phyloP scores from a whole-genome alignment of 2,113 vertebrate species.

The Rattus norvegicus region GRCr8 NC_086032.1:15682001-15682500 shows the following conservation, averaged over 20 bases:
- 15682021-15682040: neutral
- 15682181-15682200: neutral
- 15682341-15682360: no score
- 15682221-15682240: neutral
- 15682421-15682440: no score
- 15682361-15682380: no score
- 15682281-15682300: neutral
- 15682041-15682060: neutral
- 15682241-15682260: neutral
- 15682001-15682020: neutral
- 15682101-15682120: neutral
- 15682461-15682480: no score
- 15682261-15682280: neutral
- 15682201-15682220: neutral
- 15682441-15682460: no score
- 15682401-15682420: no score
- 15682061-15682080: neutral
- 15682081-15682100: neutral
- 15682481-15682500: slow-evolving; percentile 13
- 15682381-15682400: no score
- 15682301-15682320: neutral
- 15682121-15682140: no score
- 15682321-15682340: neutral
- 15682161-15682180: neutral
- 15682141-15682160: neutral